phyloP scores from a whole-genome alignment of 2,888 invertebrate genomes.

The Gymnoscelis rufifasciata region DNA sequence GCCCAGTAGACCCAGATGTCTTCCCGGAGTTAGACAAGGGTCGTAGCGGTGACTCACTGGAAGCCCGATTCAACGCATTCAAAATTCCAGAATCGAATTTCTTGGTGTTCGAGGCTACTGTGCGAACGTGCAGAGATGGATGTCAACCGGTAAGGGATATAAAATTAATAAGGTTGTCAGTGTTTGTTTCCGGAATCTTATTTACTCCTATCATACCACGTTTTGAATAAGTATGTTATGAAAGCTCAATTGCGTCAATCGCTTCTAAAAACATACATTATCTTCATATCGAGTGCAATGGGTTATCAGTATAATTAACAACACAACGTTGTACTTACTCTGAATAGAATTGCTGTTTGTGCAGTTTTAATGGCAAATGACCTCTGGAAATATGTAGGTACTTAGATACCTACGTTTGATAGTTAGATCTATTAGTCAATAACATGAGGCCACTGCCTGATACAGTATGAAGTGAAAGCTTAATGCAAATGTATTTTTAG shows the following conservation, averaged over 20 bases:
- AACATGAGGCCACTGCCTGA: conserved; percentile 32
- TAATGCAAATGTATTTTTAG: conserved; percentile 46
- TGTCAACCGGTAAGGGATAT: conserved; percentile 85
- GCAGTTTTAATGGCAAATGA: conserved; percentile 30
- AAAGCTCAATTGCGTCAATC: conserved; percentile 49
- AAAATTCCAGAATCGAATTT: conserved; percentile 97
- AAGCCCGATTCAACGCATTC: conserved; percentile 95
- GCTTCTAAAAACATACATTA: conserved; percentile 38
- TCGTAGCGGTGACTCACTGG: conserved; percentile 90
- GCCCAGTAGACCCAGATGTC: conserved; percentile 94
- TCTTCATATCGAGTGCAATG: conserved; percentile 35
- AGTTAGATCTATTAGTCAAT: conserved; percentile 14
- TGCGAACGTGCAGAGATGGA: conserved; percentile 91
- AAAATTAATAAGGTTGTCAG: too few species aligned
- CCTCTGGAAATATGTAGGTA: too few species aligned
- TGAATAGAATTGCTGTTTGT: conserved; percentile 36
- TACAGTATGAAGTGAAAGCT: conserved; percentile 1
- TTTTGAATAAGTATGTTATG: conserved; percentile 24
- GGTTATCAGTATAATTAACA: conserved; percentile 32
- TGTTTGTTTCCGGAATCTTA: too few species aligned
- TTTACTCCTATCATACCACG: conserved; percentile 8
- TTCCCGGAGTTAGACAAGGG: conserved; percentile 94
- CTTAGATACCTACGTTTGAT: too few species aligned
- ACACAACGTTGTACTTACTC: neutral
- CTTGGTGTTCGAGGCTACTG: conserved; percentile 94